phyloP scores from a whole-genome alignment of 1,140 invertebrate species.

The Drosophila persimilis region DNA sequence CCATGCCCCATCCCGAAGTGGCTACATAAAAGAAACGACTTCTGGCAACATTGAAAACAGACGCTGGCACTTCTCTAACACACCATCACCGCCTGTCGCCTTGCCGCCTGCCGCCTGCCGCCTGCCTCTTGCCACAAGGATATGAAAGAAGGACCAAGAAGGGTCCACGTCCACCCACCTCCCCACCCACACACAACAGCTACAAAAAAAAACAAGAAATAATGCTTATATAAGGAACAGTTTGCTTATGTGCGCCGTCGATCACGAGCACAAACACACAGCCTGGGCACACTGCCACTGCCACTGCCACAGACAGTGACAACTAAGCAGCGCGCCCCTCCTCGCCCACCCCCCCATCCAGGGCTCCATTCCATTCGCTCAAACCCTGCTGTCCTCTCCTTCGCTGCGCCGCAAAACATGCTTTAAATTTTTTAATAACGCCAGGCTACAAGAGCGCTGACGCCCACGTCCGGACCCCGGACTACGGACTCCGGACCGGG shows the following conservation, averaged over 20 bases:
- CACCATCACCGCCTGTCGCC: slow-evolving; percentile 56
- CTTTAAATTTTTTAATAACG: slow-evolving; percentile 83
- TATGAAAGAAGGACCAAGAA: slow-evolving; percentile 52
- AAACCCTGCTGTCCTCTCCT: neutral
- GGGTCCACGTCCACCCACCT: no score
- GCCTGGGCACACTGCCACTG: slow-evolving; percentile 35
- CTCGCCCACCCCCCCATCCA: slow-evolving; percentile 11
- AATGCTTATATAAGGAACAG: slow-evolving; percentile 10
- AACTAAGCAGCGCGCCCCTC: slow-evolving; percentile 69
- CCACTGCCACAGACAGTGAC: slow-evolving; percentile 57
- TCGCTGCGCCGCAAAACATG: slow-evolving; percentile 76
- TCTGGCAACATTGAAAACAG: slow-evolving; percentile 80
- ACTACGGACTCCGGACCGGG: slow-evolving; percentile 31
- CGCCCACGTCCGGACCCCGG: slow-evolving; percentile 65
- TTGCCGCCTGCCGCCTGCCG: neutral
- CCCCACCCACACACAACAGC: slow-evolving; percentile 1
- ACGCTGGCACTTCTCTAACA: slow-evolving; percentile 75
- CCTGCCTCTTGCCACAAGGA: slow-evolving; percentile 55
- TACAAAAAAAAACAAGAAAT: slow-evolving; percentile 31
- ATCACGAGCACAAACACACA: slow-evolving; percentile 66
- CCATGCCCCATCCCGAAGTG: slow-evolving; percentile 44
- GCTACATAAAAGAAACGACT: slow-evolving; percentile 76
- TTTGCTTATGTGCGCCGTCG: slow-evolving; percentile 70
- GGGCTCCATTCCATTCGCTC: slow-evolving; percentile 1
- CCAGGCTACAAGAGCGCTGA: slow-evolving; percentile 77